Percentiles rank a stretch among this genome's conserved stretches.
Conservation (phyloP, 1,140 invertebrate species). For the Neelides sp. region DNA sequence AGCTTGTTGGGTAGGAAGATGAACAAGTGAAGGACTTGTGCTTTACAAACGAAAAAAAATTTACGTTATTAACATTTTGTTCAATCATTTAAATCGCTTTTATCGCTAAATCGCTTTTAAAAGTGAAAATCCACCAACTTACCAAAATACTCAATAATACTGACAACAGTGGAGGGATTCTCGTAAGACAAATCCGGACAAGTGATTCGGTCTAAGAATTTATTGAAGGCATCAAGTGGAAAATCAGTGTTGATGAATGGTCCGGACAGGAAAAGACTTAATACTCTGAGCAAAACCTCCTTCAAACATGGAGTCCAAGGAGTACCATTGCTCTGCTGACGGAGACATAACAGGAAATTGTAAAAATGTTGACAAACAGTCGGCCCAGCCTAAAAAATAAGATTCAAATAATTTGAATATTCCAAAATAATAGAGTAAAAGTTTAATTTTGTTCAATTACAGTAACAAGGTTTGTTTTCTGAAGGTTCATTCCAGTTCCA, state of each 20-base stretch:
- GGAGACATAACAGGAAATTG: constrained; percentile 54
- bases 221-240: constrained; percentile 62
- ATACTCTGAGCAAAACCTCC: constrained; percentile 47
- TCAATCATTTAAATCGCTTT: too few relatives aligned
- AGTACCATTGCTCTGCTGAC: constrained; percentile 19
- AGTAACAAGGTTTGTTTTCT: constrained; percentile 38
- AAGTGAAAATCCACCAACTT: background rate
- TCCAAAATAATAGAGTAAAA: too few relatives aligned
- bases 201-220: constrained; percentile 26
- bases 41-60: constrained; percentile 15
- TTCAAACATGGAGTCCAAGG: constrained; percentile 25
- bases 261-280: constrained; percentile 52
- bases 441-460: too few relatives aligned
- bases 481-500: constrained; percentile 44
- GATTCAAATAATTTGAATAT: constrained; percentile 1
- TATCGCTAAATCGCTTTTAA: too few relatives aligned
- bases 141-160: constrained; percentile 27
- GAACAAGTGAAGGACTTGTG: constrained; percentile 24
- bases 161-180: constrained; percentile 18
- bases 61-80: too few relatives aligned
- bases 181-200: constrained; percentile 24
- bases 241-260: constrained; percentile 55
- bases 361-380: constrained; percentile 58
- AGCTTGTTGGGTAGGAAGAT: constrained; percentile 28
- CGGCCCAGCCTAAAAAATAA: constrained; percentile 53